A percentile compares a stretch with the other conserved stretches of the same genome.
Conservation (phyloP, 2,888 invertebrate species). For the Cosmia pyralina region DNA sequence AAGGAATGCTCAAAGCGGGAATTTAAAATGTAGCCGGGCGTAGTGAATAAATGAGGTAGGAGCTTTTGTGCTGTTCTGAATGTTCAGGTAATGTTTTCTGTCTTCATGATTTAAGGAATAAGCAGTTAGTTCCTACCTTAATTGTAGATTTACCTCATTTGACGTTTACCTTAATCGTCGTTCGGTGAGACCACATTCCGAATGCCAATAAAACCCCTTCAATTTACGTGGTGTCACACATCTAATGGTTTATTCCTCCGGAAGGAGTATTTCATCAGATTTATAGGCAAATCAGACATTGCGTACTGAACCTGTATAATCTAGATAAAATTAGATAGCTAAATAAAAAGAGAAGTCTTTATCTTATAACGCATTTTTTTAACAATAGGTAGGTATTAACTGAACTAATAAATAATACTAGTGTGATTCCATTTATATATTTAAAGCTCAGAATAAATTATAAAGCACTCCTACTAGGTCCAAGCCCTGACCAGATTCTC, state of each 20-base stretch:
- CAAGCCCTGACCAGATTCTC: too few species aligned
- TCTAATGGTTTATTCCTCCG: background rate
- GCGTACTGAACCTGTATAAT: background rate
- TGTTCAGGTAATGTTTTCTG: slow-evolving; percentile 1
- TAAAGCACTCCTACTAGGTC: too few species aligned
- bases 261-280: background rate
- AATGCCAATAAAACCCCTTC: background rate
- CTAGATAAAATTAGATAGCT: background rate
- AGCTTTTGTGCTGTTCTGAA: slow-evolving; percentile 23
- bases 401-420: too few species aligned
- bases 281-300: background rate
- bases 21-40: slow-evolving; percentile 48
- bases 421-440: too few species aligned
- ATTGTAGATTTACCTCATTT: background rate
- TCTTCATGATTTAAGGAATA: background rate
- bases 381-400: background rate
- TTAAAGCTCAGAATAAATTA: too few species aligned
- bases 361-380: background rate
- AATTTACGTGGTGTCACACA: background rate
- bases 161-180: background rate
- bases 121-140: background rate
- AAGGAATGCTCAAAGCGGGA: slow-evolving; percentile 36
- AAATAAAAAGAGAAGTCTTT: background rate
- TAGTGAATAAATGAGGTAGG: slow-evolving; percentile 26
- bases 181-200: background rate